phyloP scores from a whole-genome alignment of 2,113 vertebrate genomes.

The Hippocampus guttulatus region DNA sequence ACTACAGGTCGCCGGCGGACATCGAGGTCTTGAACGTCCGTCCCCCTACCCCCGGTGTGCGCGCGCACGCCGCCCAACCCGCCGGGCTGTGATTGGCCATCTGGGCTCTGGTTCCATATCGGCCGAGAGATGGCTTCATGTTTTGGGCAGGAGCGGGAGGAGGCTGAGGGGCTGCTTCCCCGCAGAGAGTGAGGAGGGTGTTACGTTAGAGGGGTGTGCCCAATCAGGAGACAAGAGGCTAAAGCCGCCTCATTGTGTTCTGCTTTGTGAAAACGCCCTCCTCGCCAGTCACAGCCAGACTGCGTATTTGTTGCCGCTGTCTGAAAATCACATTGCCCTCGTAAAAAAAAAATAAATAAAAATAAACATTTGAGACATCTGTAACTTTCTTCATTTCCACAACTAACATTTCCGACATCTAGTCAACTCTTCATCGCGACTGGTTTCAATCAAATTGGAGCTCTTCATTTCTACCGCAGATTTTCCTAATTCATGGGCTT shows the following conservation, averaged over 20 bases:
- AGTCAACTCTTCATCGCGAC: too few species aligned
- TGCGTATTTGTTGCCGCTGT: not conserved
- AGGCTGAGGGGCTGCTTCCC: not conserved
- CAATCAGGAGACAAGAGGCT: slow-evolving; percentile 47
- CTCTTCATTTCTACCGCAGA: too few species aligned
- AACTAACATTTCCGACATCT: not conserved
- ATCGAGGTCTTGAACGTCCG: slow-evolving; percentile 18
- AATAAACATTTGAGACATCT: too few species aligned
- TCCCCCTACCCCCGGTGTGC: not conserved
- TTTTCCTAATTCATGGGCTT: too few species aligned
- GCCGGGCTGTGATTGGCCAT: slow-evolving; percentile 73
- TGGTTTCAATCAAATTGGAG: too few species aligned
- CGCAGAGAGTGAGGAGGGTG: not conserved
- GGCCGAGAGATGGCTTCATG: slow-evolving; percentile 68
- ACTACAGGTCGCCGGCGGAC: too few species aligned
- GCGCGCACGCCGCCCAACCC: slow-evolving; percentile 10
- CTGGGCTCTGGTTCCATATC: slow-evolving; percentile 78
- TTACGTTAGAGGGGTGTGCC: slow-evolving; percentile 55
- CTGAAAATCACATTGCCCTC: not conserved
- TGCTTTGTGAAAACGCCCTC: not conserved
- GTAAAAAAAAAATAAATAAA: not conserved
- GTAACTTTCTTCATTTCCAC: not conserved
- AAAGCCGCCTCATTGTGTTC: slow-evolving; percentile 13
- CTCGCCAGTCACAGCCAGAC: not conserved
- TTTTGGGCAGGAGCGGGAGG: not conserved